Evolutionary conservation across 1,140 invertebrate genomes (phyloP).

Genomic region (Saxidomus purpurata): DNA sequence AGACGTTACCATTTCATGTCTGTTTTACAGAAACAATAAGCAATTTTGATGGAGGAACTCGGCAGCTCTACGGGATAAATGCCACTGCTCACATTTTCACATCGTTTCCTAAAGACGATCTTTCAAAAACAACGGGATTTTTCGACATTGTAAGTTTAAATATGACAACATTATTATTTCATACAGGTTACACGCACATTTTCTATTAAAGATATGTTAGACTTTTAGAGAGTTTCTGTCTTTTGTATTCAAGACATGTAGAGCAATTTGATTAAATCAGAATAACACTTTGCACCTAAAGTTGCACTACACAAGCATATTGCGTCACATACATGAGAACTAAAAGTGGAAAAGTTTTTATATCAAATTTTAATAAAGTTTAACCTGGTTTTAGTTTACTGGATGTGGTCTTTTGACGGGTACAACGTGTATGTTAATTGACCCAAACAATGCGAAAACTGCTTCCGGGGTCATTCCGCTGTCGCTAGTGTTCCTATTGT

Average conservation of each 20-base stretch:
- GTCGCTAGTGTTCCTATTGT: conserved; percentile 25
- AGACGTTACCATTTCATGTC: too few relatives aligned
- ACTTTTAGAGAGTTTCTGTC: too few relatives aligned
- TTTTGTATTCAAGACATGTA: too few relatives aligned
- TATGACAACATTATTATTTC: not conserved
- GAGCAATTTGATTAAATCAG: too few relatives aligned
- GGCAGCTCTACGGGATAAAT: conserved; percentile 18
- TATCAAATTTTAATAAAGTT: too few relatives aligned
- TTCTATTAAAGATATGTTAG: too few relatives aligned
- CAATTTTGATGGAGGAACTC: conserved; percentile 35
- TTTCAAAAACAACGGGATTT: conserved; percentile 41
- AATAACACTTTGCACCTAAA: too few relatives aligned
- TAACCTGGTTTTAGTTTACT: not conserved
- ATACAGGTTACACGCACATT: too few relatives aligned
- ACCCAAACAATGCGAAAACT: conserved; percentile 46
- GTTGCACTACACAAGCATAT: too few relatives aligned
- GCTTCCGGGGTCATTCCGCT: conserved; percentile 29
- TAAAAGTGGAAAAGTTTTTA: too few relatives aligned
- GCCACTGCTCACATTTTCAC: conserved; percentile 45
- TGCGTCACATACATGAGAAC: too few relatives aligned
- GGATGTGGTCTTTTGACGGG: conserved; percentile 44
- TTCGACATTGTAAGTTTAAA: conserved; percentile 53
- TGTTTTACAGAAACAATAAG: conserved; percentile 26
- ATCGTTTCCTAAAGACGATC: conserved; percentile 15
- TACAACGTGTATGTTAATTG: conserved; percentile 42